A percentile compares a stretch with the other conserved stretches of the same genome.
These are phyloP conservation scores for Pachyuromys duprasi DNA, from an alignment of 2,797 vertebrate species.

Conservation along the genomic window DNA sequence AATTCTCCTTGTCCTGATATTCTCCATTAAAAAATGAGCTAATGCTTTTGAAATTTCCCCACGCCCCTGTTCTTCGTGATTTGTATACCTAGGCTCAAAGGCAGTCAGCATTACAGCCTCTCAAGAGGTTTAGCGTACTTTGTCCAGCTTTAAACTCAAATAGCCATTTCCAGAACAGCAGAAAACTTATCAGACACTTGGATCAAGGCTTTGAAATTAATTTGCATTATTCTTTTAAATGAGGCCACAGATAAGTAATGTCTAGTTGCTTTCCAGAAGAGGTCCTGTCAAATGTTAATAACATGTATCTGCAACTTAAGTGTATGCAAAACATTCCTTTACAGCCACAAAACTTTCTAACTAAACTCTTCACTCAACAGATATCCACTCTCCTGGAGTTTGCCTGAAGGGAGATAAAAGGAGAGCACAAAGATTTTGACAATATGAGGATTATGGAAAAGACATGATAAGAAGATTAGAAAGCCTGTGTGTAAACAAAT, in stretches of 20 bases:
- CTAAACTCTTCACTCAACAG: background rate
- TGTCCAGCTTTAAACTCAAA: background rate
- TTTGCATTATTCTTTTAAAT: background rate
- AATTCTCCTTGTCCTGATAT: background rate
- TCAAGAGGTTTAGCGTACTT: background rate
- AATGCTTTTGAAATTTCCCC: background rate
- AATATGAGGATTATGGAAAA: background rate
- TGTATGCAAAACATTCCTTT: constrained; percentile 1
- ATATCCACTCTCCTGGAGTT: background rate
- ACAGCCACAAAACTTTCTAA: background rate
- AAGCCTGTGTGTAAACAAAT: background rate
- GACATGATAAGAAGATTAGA: constrained; percentile 27
- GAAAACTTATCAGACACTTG: background rate
- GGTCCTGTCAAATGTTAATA: background rate
- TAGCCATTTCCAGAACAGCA: background rate
- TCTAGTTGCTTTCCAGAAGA: background rate
- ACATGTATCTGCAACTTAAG: background rate
- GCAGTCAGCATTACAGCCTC: background rate
- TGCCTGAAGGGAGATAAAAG: background rate
- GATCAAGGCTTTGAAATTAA: background rate
- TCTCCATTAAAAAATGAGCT: background rate
- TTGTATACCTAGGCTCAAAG: background rate
- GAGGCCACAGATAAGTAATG: background rate
- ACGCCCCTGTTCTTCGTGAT: background rate
- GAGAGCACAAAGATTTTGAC: background rate